phyloP scores from a whole-genome alignment of 2,888 invertebrate genomes.

The Xanthia icteritia region DNA sequence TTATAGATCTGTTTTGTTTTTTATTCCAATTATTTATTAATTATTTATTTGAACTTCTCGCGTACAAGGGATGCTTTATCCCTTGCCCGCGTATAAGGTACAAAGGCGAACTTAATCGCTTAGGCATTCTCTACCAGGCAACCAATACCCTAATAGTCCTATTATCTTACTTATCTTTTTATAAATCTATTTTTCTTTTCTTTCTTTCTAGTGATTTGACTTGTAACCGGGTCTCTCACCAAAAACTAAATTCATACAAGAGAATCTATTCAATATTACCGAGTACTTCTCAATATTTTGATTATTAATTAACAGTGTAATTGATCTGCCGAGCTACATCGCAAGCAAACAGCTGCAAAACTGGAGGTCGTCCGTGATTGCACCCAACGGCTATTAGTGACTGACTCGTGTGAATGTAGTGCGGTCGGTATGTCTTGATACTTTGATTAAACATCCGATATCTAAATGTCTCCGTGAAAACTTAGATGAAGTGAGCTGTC shows the following conservation, averaged over 20 bases:
- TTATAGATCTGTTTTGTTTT: too few species aligned
- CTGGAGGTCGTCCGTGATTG: constrained; percentile 81
- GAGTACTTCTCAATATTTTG: constrained; percentile 48
- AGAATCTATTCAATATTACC: not conserved
- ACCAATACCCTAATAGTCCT: too few species aligned
- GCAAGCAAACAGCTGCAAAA: constrained; percentile 69
- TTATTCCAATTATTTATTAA: too few species aligned
- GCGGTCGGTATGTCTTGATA: constrained; percentile 59
- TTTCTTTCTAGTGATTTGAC: not conserved
- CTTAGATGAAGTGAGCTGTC: too few species aligned
- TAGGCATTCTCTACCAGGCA: too few species aligned
- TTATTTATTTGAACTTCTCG: too few species aligned
- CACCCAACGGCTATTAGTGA: constrained; percentile 81
- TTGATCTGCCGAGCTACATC: constrained; percentile 70
- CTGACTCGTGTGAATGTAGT: constrained; percentile 80
- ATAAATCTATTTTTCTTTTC: too few species aligned
- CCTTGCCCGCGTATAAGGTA: too few species aligned
- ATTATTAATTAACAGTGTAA: constrained; percentile 65
- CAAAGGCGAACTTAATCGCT: too few species aligned
- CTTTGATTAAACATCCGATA: constrained; percentile 32
- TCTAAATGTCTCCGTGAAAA: too few species aligned
- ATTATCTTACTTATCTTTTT: too few species aligned
- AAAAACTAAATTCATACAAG: not conserved
- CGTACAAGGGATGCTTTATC: too few species aligned
- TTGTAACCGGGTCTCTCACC: not conserved